Percentiles rank a stretch among this genome's conserved stretches.
Evolutionary conservation across 2,888 invertebrate genomes (phyloP).

Genomic region (Matsumyia berberina): DNA sequence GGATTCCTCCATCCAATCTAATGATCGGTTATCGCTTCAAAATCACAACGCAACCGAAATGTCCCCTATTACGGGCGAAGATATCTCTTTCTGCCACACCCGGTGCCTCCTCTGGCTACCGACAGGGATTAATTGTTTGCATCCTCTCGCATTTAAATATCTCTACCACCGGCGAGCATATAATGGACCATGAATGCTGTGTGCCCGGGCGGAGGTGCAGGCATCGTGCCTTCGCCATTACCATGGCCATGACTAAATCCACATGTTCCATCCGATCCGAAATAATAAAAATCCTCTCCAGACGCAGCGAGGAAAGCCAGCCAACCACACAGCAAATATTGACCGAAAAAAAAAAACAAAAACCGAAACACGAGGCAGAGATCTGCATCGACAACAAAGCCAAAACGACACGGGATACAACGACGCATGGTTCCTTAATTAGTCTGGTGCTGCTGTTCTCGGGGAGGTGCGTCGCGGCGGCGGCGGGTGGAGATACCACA

Average conservation of each 20-base stretch:
- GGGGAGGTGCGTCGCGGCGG: conserved; percentile 4
- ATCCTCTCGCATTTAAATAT: conserved; percentile 74
- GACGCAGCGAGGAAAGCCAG: conserved; percentile 44
- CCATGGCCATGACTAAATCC: conserved; percentile 70
- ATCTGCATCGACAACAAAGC: conserved; percentile 61
- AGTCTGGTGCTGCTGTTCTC: conserved; percentile 70
- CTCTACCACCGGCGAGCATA: conserved; percentile 62
- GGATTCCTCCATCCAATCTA: conserved; percentile 49
- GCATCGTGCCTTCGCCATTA: conserved; percentile 47
- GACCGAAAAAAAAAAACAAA: conserved; percentile 39
- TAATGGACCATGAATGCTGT: conserved; percentile 59
- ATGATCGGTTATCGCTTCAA: conserved; percentile 68
- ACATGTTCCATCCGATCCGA: conserved; percentile 63
- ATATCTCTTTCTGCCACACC: conserved; percentile 42
- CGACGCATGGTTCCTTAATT: conserved; percentile 75
- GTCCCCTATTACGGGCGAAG: conserved; percentile 27
- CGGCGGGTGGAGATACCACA: conserved; percentile 62
- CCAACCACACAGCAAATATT: conserved; percentile 61
- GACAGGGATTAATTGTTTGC: conserved; percentile 76
- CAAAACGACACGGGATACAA: conserved; percentile 70
- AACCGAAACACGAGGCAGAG: too few relatives aligned
- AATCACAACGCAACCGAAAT: conserved; percentile 42
- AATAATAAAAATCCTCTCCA: conserved; percentile 65
- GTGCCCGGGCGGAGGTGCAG: neutral
- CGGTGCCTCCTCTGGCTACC: conserved; percentile 57